Evolutionary conservation across 2,888 invertebrate species (phyloP), one percentile per base, ranked within the genome.

Genomic region (Agriopis leucophaearia): DNA sequence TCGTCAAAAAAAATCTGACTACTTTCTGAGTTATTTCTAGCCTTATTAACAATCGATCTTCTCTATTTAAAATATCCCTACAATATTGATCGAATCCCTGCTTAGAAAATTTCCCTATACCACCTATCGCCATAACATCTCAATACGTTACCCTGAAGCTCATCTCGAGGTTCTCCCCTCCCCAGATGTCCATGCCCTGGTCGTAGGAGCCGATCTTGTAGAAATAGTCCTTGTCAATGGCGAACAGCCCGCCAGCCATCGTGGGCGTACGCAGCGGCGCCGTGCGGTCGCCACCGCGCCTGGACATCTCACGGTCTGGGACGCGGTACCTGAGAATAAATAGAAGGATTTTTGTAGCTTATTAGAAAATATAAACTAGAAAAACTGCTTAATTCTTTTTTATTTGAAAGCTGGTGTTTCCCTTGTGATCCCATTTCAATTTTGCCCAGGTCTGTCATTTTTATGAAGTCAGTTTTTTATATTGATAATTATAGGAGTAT

Each of bases 141-240:
- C 60, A 55, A 40, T 59, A 64, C 64, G 12, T 89, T 95, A 98
- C 98, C 96, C 98, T 95, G 91, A 98, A 98, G 83, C 98, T 98
- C 97, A 99, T 98, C 92, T 99, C 98, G 55, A 99, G 95, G 91
- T 98, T 98, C 91, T 99, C 98, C 58, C 97, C 98, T 60, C 99
- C 99, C 99, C 99, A 99, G 82, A 99, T 99, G 91, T 99, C 99
- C 99, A 99, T 99, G 79, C 99, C 99, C 91, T 99, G 97, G 89
- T 99, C 99, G 89, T 99, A 99, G 63, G 99, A 97, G 62, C 99
- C 99, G 72, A 99, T 95, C 94, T 99, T 97, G 92, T 99, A 98
- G 95, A 99, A 99, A 91, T 99, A 99, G 35, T 99, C 97, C 84
- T 97, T 96, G 88, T 99, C 98, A 72, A 99, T 99, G 59, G 99